These are phyloP conservation scores for Ageneiosus marmoratus DNA, from an alignment of 2,113 vertebrate species.

Conservation along the genomic window DNA sequence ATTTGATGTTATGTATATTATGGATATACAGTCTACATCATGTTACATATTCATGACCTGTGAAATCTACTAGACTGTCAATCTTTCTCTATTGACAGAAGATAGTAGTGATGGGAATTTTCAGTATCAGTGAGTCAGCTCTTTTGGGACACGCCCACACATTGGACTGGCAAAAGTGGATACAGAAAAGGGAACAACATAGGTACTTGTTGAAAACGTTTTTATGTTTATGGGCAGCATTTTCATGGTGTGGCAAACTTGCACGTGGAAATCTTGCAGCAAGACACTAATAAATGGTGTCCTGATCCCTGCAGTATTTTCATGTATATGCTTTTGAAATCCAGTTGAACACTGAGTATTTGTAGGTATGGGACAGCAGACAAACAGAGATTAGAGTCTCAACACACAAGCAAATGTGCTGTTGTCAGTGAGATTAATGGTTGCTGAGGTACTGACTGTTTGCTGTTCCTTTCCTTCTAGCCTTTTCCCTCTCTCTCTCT, in stretches of 20 bases:
- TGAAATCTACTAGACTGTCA: neutral
- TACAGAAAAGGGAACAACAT: neutral
- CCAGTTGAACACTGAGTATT: neutral
- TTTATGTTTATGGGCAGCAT: no score
- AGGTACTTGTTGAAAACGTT: neutral
- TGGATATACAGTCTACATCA: neutral
- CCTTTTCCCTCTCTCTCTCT: neutral
- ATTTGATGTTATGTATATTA: neutral
- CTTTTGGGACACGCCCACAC: neutral
- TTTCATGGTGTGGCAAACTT: neutral
- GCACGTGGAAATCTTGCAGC: neutral
- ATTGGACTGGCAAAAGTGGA: neutral
- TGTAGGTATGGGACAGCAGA: conserved; percentile 8
- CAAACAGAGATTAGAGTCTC: conserved; percentile 29
- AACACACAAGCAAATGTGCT: conserved; percentile 48
- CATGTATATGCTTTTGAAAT: neutral
- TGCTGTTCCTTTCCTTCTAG: conserved; percentile 8
- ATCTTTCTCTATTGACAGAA: neutral
- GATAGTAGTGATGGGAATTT: neutral
- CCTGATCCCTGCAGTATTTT: neutral
- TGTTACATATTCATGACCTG: neutral
- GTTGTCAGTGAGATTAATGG: conserved; percentile 70
- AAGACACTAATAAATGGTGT: neutral
- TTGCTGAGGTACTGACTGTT: conserved; percentile 59
- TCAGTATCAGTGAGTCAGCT: neutral